A percentile compares a stretch with the other conserved stretches of the same genome.
These are phyloP conservation scores for Pterocles orientalis DNA, from an alignment of 2,113 vertebrate genomes.

Conservation along the genomic window DNA sequence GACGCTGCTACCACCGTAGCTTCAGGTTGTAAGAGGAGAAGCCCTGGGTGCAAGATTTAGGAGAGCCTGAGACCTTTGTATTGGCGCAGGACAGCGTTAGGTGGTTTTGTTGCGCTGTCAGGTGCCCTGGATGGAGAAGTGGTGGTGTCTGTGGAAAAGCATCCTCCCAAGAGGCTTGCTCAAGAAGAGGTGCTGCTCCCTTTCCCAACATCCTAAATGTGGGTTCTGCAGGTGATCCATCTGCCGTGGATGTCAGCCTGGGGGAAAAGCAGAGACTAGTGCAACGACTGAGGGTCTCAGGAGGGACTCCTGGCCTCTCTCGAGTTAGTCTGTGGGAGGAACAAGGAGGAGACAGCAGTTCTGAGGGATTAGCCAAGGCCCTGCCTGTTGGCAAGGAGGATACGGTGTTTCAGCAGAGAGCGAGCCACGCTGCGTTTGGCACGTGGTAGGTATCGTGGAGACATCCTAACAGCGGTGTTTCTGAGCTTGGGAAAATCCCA, in stretches of 20 bases:
- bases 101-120: not conserved
- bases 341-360: not conserved
- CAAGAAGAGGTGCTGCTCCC: not conserved
- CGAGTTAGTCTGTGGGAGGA: not conserved
- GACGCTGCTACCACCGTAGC: not conserved
- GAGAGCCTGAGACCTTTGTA: not conserved
- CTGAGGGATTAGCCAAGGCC: not conserved
- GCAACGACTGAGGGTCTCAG: not conserved
- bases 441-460: not conserved
- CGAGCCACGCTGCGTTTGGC: not conserved
- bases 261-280: not conserved
- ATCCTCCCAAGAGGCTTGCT: not conserved
- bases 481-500: not conserved
- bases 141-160: not conserved
- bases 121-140: not conserved
- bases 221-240: not conserved
- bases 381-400: not conserved
- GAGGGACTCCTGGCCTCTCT: not conserved
- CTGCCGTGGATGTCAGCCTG: not conserved
- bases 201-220: not conserved
- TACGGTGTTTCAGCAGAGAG: not conserved
- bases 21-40: not conserved
- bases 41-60: not conserved
- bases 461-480: not conserved
- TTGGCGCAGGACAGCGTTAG: fast-evolving